Conservation (phyloP, 2,797 vertebrate species). For the Anableps anableps region DNA sequence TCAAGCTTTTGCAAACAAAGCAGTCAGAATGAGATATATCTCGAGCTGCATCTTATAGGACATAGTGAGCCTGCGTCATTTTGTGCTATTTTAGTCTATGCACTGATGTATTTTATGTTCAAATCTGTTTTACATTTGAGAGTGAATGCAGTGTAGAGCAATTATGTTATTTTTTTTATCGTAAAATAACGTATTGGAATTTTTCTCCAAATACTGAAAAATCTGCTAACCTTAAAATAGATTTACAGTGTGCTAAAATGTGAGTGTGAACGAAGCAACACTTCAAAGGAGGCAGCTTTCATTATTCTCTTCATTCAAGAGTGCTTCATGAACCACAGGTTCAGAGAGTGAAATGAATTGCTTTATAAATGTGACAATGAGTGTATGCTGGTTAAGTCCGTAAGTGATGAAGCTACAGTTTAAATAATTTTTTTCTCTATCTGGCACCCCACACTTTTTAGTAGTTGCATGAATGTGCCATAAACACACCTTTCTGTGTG, state of each 20-base stretch:
- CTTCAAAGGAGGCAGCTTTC: constrained; percentile 45
- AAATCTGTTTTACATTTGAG: neutral
- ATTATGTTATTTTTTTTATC: neutral
- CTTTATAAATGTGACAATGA: constrained; percentile 16
- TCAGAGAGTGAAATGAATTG: constrained; percentile 25
- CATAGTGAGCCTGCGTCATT: neutral
- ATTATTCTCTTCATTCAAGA: constrained; percentile 7
- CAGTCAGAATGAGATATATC: too few relatives aligned
- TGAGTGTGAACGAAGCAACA: constrained; percentile 41
- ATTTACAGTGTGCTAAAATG: constrained; percentile 31
- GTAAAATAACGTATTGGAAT: neutral
- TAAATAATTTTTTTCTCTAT: neutral
- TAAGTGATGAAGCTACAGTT: constrained; percentile 8
- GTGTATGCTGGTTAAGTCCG: neutral
- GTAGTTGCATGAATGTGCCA: neutral
- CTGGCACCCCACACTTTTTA: neutral
- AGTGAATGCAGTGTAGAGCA: neutral
- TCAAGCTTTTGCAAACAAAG: neutral
- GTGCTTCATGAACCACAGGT: constrained; percentile 17
- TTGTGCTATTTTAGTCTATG: neutral
- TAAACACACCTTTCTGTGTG: neutral
- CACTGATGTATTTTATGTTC: neutral
- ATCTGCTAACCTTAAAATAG: constrained; percentile 17
- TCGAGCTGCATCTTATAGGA: neutral
- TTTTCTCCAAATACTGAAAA: neutral